These are phyloP conservation scores for Eulacestoma nigropectus DNA, from an alignment of 2,113 vertebrate genomes.

Conservation along the genomic window DNA sequence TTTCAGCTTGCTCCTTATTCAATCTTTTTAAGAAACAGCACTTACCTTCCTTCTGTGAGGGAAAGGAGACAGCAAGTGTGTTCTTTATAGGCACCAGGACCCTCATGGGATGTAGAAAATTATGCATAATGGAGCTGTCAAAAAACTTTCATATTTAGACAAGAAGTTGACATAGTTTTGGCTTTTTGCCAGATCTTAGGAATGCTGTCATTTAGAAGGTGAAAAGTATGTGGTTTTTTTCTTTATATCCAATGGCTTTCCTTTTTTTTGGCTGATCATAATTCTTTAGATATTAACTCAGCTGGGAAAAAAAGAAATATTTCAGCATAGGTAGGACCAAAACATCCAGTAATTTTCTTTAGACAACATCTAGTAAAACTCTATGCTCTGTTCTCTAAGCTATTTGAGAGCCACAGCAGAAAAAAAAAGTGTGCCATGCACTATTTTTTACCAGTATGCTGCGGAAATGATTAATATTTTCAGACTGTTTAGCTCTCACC, in stretches of 20 bases:
- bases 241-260: background rate
- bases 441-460: background rate
- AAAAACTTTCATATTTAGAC: slow-evolving; percentile 28
- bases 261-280: background rate
- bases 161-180: background rate
- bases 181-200: slow-evolving; percentile 9
- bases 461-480: background rate
- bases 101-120: slow-evolving; percentile 18
- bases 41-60: background rate
- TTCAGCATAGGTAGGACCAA: background rate
- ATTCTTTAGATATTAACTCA: background rate
- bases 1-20: background rate
- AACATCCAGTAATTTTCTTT: background rate
- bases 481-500: background rate
- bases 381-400: background rate
- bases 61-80: background rate
- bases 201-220: background rate
- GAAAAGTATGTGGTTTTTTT: background rate
- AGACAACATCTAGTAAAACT: background rate
- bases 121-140: slow-evolving; percentile 24
- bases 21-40: background rate
- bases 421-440: background rate
- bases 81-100: background rate
- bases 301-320: background rate
- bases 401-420: background rate